Percentiles rank a stretch among this genome's conserved stretches.
Conservation (phyloP, 2,113 vertebrate species). For the Oxyura jamaicensis region DNA sequence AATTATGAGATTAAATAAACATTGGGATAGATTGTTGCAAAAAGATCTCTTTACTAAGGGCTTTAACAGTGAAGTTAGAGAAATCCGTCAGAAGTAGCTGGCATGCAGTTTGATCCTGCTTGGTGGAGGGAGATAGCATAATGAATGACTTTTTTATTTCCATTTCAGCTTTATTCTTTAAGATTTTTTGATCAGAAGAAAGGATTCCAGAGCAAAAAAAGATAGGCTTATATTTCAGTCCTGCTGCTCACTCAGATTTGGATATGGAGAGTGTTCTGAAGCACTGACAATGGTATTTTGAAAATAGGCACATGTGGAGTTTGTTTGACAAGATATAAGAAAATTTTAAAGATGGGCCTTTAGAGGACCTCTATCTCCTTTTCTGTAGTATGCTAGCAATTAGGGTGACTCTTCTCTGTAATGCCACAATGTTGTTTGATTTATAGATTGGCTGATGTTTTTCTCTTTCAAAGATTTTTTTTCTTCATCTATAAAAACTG, state of each 20-base stretch:
- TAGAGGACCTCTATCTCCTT: background rate
- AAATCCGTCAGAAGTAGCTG: background rate
- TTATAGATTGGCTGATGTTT: background rate
- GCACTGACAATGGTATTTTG: background rate
- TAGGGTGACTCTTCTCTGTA: background rate
- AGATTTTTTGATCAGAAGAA: background rate
- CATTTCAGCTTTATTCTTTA: background rate
- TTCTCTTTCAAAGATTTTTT: background rate
- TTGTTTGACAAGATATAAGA: background rate
- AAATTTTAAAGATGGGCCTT: background rate
- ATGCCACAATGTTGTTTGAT: background rate
- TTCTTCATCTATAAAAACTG: background rate
- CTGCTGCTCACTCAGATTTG: background rate
- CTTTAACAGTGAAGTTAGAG: background rate
- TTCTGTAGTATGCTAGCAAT: background rate
- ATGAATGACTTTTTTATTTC: background rate
- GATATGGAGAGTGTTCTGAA: background rate
- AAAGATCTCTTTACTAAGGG: background rate
- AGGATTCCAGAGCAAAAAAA: background rate
- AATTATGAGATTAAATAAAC: background rate
- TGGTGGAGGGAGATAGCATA: background rate
- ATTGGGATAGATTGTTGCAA: background rate
- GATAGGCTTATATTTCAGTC: background rate
- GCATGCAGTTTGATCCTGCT: background rate
- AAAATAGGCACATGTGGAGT: background rate